These are phyloP conservation scores for Porites cylindrica DNA, from an alignment of 92 coral and sea anemone species.

Conservation along the genomic window DNA sequence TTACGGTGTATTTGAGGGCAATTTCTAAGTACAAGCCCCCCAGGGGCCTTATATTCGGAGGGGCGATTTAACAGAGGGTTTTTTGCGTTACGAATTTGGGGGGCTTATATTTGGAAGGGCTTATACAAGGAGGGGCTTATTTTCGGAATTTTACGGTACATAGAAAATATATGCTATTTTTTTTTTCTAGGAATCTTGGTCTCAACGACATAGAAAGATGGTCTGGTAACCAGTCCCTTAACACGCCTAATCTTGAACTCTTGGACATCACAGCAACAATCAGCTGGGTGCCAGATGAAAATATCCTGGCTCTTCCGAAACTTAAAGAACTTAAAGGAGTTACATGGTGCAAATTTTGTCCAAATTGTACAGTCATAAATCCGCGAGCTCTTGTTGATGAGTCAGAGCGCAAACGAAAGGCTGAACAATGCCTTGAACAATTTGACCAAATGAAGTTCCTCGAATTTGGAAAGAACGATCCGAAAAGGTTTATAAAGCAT, in stretches of 20 bases:
- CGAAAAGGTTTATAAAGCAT: conserved; percentile 61
- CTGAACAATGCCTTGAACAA: conserved; percentile 59
- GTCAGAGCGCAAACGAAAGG: conserved; percentile 47
- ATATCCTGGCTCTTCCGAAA: conserved; percentile 67
- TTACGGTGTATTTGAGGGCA: too few species aligned
- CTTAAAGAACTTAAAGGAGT: conserved; percentile 77
- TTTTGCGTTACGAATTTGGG: too few species aligned
- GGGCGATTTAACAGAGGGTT: too few species aligned
- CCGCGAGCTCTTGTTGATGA: conserved; percentile 52
- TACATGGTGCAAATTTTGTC: conserved; percentile 83
- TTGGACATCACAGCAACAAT: conserved; percentile 74
- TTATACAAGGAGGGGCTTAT: too few species aligned
- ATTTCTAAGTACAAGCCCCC: too few species aligned
- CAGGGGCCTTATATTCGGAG: too few species aligned
- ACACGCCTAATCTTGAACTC: conserved; percentile 57
- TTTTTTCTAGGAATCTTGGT: conserved; percentile 56
- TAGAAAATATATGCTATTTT: neutral
- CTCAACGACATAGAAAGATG: conserved; percentile 66
- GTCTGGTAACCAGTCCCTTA: conserved; percentile 64
- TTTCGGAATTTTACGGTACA: too few species aligned
- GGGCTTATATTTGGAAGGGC: too few species aligned
- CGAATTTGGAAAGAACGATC: conserved; percentile 63
- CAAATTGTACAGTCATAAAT: conserved; percentile 68
- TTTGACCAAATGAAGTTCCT: conserved; percentile 55
- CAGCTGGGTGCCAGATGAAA: conserved; percentile 70